Conservation (phyloP, 2,113 vertebrate genomes). For the Rhynchomys soricoides region DNA sequence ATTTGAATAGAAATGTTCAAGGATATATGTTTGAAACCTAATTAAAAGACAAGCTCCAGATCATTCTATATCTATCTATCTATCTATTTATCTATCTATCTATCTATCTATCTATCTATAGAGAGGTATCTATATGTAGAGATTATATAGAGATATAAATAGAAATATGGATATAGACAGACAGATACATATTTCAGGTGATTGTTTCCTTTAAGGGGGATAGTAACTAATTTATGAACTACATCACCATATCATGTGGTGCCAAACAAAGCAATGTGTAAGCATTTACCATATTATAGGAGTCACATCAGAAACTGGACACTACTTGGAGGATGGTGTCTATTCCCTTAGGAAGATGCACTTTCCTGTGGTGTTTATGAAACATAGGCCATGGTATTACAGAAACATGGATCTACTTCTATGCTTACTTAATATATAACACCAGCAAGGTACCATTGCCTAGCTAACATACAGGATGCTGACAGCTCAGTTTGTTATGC, state of each 20-base stretch:
- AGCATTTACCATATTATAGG: not conserved
- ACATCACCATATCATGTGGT: not conserved
- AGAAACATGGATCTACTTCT: not conserved
- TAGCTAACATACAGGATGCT: not conserved
- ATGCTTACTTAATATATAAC: not conserved
- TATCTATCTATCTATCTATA: too few species aligned
- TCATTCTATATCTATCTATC: too few species aligned
- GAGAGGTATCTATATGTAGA: too few species aligned
- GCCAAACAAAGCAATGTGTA: not conserved
- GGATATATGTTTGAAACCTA: not conserved
- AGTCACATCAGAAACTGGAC: not conserved
- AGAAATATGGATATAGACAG: not conserved
- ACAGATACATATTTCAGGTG: not conserved
- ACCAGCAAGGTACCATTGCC: not conserved
- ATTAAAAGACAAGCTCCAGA: too few species aligned
- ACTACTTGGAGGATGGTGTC: not conserved
- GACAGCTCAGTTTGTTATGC: conserved; percentile 54
- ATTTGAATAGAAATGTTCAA: not conserved
- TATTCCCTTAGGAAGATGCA: accelerated
- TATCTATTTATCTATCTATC: too few species aligned
- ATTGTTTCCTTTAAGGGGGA: not conserved
- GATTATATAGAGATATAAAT: too few species aligned
- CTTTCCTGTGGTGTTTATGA: not conserved
- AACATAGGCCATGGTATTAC: too few species aligned
- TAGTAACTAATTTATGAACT: not conserved